These are phyloP conservation scores for Leptinotarsa rubiginosa DNA, from an alignment of 2,888 invertebrate species.

Conservation along the genomic window DNA sequence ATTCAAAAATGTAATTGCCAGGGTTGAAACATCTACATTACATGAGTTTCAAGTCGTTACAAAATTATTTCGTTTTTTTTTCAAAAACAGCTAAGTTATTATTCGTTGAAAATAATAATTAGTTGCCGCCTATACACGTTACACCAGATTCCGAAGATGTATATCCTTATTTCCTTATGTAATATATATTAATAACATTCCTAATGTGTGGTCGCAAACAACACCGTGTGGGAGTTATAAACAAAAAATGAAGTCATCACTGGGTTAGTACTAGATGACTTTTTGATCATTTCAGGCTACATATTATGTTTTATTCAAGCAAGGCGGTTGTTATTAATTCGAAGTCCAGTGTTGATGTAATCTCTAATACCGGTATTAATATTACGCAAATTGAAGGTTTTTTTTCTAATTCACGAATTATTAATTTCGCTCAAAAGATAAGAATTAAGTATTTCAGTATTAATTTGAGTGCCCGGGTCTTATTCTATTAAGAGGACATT, in stretches of 20 bases:
- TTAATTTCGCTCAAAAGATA: background rate
- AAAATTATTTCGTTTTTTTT: too few species aligned
- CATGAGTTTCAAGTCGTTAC: too few species aligned
- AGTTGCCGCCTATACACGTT: background rate
- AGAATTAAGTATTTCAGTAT: too few species aligned
- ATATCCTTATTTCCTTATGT: background rate
- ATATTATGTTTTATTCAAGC: conserved; percentile 1
- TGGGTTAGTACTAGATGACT: background rate
- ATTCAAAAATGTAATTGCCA: too few species aligned
- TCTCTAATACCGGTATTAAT: background rate
- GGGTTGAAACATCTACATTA: too few species aligned
- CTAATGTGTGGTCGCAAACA: conserved; percentile 9
- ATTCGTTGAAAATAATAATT: too few species aligned
- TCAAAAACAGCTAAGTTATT: too few species aligned
- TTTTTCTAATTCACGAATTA: too few species aligned
- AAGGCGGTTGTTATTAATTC: background rate
- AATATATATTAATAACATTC: conserved; percentile 14
- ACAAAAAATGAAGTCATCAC: conserved; percentile 16
- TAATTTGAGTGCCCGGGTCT: too few species aligned
- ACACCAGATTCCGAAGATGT: background rate
- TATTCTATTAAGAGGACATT: too few species aligned
- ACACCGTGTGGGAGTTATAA: conserved; percentile 3
- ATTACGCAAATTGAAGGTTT: background rate
- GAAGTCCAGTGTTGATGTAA: background rate
- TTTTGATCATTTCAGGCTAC: background rate